Evolutionary conservation across 92 coral and sea anemone genomes (phyloP).

Genomic region (Chrysogorgia sp.): DNA sequence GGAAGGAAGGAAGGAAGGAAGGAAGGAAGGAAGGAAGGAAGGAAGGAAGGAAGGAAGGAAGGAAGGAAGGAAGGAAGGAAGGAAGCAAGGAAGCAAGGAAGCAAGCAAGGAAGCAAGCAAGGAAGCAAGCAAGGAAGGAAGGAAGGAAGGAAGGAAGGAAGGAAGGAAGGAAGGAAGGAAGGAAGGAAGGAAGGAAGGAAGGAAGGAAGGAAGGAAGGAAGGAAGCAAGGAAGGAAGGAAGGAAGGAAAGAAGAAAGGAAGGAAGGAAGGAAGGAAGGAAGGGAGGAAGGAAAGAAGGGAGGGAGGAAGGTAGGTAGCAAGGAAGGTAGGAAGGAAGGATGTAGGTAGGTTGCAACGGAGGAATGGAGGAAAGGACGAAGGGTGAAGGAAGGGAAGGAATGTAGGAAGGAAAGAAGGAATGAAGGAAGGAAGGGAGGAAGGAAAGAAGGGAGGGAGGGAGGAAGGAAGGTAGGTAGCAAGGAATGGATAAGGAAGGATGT

Average conservation of each 20-base stretch:
- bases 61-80: constrained; percentile 8
- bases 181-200: constrained; percentile 19
- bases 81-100: neutral
- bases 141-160: constrained; percentile 17
- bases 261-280: constrained; percentile 12
- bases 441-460: constrained; percentile 59
- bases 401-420: neutral
- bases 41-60: neutral
- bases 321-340: neutral
- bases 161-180: constrained; percentile 30
- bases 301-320: constrained; percentile 71
- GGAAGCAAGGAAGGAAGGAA: neutral
- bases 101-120: constrained; percentile 16
- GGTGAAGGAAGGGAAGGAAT: neutral
- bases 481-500: neutral
- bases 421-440: constrained; percentile 14
- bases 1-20: no score
- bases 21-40: neutral
- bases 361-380: neutral
- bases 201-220: neutral
- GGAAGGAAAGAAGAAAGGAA: neutral
- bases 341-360: no score
- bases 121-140: constrained; percentile 15
- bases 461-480: no score
- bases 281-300: constrained; percentile 57